These are phyloP conservation scores for Drosophila cardini DNA, from an alignment of 1,140 invertebrate species.

Conservation along the genomic window DNA sequence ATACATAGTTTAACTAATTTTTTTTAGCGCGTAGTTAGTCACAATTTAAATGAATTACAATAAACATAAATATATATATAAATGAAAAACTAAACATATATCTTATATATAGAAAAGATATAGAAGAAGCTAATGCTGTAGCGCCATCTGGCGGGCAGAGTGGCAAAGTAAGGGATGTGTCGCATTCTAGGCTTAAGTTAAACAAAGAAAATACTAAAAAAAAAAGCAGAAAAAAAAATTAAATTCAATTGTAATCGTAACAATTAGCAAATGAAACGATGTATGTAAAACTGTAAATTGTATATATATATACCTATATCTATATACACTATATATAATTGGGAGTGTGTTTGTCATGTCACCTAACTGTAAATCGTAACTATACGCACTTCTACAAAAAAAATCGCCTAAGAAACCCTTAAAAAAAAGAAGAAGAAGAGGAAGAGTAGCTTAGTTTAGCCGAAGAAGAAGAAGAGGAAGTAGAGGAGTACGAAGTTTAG, in stretches of 20 bases:
- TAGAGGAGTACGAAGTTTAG: slow-evolving; percentile 8
- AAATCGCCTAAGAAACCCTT: slow-evolving; percentile 3
- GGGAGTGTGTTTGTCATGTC: slow-evolving; percentile 50
- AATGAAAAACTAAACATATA: neutral
- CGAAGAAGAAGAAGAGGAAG: no score
- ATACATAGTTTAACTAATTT: slow-evolving; percentile 56
- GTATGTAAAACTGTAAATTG: slow-evolving; percentile 33
- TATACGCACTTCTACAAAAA: slow-evolving; percentile 60
- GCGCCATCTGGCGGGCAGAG: slow-evolving; percentile 32
- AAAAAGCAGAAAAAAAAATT: slow-evolving; percentile 23
- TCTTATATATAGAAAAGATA: slow-evolving; percentile 20
- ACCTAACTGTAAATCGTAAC: slow-evolving; percentile 58
- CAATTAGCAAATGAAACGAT: slow-evolving; percentile 1
- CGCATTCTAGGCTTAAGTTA: slow-evolving; percentile 24
- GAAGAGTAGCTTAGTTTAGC: slow-evolving; percentile 9
- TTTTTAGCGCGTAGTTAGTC: slow-evolving; percentile 78
- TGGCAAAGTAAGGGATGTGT: neutral
- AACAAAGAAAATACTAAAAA: slow-evolving; percentile 5
- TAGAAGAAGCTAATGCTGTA: slow-evolving; percentile 30
- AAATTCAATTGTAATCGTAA: slow-evolving; percentile 54
- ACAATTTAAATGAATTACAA: slow-evolving; percentile 78
- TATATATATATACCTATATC: slow-evolving; percentile 27
- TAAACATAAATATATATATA: neutral
- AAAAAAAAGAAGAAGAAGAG: slow-evolving; percentile 8
- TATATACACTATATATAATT: slow-evolving; percentile 16